A percentile compares a stretch with the other conserved stretches of the same genome.
Evolutionary conservation across 2,888 invertebrate genomes (phyloP).

Genomic region (Epistrophe eligans): DNA sequence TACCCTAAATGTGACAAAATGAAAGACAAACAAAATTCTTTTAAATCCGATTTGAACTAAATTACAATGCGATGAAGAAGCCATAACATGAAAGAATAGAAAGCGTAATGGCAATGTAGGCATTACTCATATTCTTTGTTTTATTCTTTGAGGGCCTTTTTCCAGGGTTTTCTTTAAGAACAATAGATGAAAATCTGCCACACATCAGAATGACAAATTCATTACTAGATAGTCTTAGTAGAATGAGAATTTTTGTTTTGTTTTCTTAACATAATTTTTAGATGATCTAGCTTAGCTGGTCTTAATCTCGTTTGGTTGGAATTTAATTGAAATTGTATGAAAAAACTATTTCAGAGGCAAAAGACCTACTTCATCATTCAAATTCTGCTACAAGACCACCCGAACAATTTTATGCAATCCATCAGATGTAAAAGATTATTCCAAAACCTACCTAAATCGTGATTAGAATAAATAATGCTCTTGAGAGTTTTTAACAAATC

Average conservation of each 20-base stretch:
- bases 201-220: background rate
- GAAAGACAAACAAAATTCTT: background rate
- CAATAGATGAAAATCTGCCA: background rate
- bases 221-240: background rate
- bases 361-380: too few species aligned
- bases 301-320: too few species aligned
- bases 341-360: too few species aligned
- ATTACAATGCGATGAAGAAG: background rate
- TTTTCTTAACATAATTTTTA: background rate
- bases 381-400: too few species aligned
- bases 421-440: too few species aligned
- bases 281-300: background rate
- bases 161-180: background rate
- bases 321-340: too few species aligned
- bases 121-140: slow-evolving; percentile 3
- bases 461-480: too few species aligned
- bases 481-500: too few species aligned
- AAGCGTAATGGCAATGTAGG: background rate
- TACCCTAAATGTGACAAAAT: background rate
- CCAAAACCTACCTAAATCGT: too few species aligned
- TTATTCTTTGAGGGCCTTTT: background rate
- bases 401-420: too few species aligned
- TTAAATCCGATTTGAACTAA: background rate
- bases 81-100: background rate
- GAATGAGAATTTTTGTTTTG: background rate